phyloP scores from a whole-genome alignment of 2,113 vertebrate species.

The Epinephelus lanceolatus region DNA sequence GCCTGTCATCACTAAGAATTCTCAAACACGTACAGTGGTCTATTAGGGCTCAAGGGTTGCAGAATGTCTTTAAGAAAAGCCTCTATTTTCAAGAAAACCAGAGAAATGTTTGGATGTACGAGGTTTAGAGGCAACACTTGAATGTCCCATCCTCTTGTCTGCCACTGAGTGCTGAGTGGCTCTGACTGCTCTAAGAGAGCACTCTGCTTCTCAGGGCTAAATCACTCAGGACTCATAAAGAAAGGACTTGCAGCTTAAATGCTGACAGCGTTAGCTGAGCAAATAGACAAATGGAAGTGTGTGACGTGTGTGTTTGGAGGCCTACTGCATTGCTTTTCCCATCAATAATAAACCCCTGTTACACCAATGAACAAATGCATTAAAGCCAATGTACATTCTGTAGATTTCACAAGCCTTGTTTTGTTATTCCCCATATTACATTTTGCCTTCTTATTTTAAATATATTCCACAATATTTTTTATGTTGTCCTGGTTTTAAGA shows the following conservation, averaged over 20 bases:
- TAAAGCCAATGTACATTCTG: neutral
- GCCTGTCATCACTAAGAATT: neutral
- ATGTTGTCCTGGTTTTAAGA: neutral
- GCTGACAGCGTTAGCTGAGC: slow-evolving; percentile 58
- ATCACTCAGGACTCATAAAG: slow-evolving; percentile 76
- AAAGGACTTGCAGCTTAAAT: slow-evolving; percentile 59
- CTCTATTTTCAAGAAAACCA: slow-evolving; percentile 19
- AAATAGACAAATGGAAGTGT: slow-evolving; percentile 68
- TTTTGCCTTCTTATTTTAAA: neutral
- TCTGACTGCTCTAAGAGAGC: slow-evolving; percentile 70
- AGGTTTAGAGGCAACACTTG: slow-evolving; percentile 59
- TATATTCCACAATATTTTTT: neutral
- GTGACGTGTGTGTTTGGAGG: slow-evolving; percentile 34
- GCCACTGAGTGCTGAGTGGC: slow-evolving; percentile 71
- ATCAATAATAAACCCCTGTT: slow-evolving; percentile 13
- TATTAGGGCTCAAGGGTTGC: slow-evolving; percentile 29
- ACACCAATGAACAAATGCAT: slow-evolving; percentile 5
- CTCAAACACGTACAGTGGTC: neutral
- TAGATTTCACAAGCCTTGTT: neutral
- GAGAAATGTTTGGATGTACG: slow-evolving; percentile 51
- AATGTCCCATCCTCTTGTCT: slow-evolving; percentile 63
- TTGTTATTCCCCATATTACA: too few species aligned
- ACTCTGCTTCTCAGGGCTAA: slow-evolving; percentile 77
- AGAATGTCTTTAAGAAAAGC: slow-evolving; percentile 1
- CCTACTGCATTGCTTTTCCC: slow-evolving; percentile 2